phyloP scores from a whole-genome alignment of 2,888 invertebrate genomes.

The Trachelus iudaicus region DNA sequence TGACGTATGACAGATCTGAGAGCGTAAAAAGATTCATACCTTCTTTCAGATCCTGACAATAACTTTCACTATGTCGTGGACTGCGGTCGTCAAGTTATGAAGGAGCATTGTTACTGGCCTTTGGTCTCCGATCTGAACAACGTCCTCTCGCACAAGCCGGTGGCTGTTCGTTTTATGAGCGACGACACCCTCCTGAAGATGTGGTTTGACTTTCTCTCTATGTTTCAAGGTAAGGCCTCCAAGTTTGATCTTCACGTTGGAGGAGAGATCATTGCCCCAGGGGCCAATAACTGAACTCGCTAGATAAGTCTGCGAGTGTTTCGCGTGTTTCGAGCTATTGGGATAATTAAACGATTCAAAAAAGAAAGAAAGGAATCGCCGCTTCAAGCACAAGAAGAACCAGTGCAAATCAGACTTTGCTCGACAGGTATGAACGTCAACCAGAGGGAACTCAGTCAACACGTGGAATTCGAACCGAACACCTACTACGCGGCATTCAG shows the following conservation, averaged over 20 bases:
- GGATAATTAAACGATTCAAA: neutral
- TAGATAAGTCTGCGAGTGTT: neutral
- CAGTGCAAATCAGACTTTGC: neutral
- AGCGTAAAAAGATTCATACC: neutral
- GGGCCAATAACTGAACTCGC: neutral
- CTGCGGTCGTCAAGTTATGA: conserved; percentile 92
- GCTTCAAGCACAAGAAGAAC: neutral
- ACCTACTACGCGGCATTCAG: conserved; percentile 98
- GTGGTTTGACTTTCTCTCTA: conserved; percentile 95
- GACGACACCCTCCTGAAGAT: conserved; percentile 90
- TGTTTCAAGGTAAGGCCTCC: conserved; percentile 83
- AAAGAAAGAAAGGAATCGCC: neutral
- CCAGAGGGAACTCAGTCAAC: conserved; percentile 87
- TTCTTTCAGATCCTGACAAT: conserved; percentile 73
- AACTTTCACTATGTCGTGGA: conserved; percentile 94
- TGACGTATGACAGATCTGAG: neutral
- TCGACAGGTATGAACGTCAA: conserved; percentile 94
- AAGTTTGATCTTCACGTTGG: neutral
- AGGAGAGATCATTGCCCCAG: neutral
- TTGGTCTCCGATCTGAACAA: conserved; percentile 97
- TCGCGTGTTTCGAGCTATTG: neutral
- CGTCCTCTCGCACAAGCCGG: conserved; percentile 91
- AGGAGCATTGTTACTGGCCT: conserved; percentile 99
- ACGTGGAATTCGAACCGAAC: conserved; percentile 96
- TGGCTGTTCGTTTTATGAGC: conserved; percentile 89